Evolutionary conservation across 2,113 vertebrate species (phyloP).

Genomic region (Oryzias curvinotus): DNA sequence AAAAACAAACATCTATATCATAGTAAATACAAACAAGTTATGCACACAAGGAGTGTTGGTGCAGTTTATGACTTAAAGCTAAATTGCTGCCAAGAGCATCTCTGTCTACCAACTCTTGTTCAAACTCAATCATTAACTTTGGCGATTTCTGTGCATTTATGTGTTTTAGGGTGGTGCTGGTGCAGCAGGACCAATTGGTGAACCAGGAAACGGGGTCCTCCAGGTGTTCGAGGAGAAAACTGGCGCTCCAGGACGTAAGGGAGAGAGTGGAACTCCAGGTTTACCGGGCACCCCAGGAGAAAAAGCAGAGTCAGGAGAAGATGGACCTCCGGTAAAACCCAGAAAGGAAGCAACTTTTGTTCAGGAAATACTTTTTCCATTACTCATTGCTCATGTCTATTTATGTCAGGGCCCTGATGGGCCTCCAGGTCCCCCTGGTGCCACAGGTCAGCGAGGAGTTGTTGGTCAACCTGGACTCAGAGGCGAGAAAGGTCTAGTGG

Average conservation of each 20-base stretch:
- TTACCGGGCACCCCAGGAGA: constrained; percentile 86
- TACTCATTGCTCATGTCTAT: neutral
- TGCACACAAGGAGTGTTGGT: too few species aligned
- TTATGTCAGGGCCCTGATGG: constrained; percentile 87
- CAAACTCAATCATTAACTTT: neutral
- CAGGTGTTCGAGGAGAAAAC: constrained; percentile 89
- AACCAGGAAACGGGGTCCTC: constrained; percentile 88
- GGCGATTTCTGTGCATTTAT: neutral
- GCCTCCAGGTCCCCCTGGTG: constrained; percentile 89
- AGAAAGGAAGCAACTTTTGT: neutral
- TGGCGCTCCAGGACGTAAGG: constrained; percentile 83
- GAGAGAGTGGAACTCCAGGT: constrained; percentile 86
- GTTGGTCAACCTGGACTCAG: constrained; percentile 92
- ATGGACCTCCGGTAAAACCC: constrained; percentile 83
- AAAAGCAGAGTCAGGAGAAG: constrained; percentile 93
- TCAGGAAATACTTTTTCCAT: neutral
- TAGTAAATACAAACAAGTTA: too few species aligned
- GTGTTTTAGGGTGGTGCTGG: constrained; percentile 85
- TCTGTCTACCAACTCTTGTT: neutral
- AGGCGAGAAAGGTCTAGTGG: constrained; percentile 91
- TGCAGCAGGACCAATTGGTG: constrained; percentile 86
- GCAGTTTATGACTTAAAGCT: neutral
- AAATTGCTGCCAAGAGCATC: neutral
- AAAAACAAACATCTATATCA: too few species aligned
- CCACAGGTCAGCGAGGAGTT: constrained; percentile 90